phyloP scores from a whole-genome alignment of 2,797 vertebrate genomes.

The Hybognathus amarus region DNA sequence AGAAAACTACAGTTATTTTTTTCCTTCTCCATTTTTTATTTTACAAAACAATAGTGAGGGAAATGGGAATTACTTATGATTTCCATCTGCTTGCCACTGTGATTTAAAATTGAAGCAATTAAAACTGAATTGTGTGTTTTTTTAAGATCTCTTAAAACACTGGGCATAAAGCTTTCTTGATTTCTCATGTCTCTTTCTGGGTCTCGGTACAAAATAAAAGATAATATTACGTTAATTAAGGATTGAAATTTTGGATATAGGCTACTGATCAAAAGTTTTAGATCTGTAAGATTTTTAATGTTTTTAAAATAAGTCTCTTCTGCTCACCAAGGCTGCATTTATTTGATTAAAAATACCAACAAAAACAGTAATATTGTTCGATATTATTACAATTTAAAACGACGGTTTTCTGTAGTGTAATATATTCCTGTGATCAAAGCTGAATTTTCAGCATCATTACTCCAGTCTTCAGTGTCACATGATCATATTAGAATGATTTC shows the following conservation, averaged over 20 bases:
- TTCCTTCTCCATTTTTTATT: slow-evolving; percentile 28
- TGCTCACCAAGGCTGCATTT: no score
- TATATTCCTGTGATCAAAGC: no score
- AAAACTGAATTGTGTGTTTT: slow-evolving; percentile 44
- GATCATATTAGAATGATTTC: no score
- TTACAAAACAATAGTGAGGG: slow-evolving; percentile 41
- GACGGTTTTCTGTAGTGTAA: no score
- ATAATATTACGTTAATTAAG: not conserved
- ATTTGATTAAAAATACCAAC: no score
- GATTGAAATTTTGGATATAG: not conserved
- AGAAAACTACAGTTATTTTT: slow-evolving; percentile 40
- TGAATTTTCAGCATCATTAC: no score
- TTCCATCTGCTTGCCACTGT: slow-evolving; percentile 42
- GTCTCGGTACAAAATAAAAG: not conserved
- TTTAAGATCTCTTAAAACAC: slow-evolving; percentile 40
- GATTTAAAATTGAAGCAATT: slow-evolving; percentile 60
- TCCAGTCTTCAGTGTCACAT: no score
- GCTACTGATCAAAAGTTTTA: no score
- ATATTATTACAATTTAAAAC: no score
- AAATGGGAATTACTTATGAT: slow-evolving; percentile 59
- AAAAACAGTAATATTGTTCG: no score
- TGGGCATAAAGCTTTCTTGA: not conserved
- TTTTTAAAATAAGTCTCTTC: no score
- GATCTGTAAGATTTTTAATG: no score
- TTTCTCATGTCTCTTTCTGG: not conserved